Conservation (phyloP, 1,140 invertebrate species). For the Hycleus phaleratus region DNA sequence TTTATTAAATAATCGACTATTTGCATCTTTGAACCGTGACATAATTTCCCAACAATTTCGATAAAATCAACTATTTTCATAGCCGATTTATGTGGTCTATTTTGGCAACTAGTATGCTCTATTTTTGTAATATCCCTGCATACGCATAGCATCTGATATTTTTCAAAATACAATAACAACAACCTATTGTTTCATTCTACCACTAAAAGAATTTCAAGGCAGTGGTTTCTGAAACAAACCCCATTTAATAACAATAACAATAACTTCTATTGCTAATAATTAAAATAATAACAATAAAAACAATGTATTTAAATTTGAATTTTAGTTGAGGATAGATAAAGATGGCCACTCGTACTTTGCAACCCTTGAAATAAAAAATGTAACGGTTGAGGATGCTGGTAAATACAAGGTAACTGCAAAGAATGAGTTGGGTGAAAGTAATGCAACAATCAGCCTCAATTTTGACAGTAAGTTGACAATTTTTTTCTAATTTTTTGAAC, state of each 20-base stretch:
- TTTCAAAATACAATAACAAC: conserved; percentile 5
- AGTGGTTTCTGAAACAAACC: conserved; percentile 13
- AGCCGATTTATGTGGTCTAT: conserved; percentile 13
- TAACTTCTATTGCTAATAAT: background rate
- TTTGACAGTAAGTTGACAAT: conserved; percentile 85
- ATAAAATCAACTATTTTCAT: conserved; percentile 12
- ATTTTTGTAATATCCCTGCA: conserved; percentile 14
- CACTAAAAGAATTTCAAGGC: conserved; percentile 11
- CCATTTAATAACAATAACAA: background rate
- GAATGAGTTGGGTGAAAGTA: conserved; percentile 93
- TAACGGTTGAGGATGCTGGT: conserved; percentile 93
- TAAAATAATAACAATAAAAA: background rate
- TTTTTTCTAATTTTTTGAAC: conserved; percentile 19
- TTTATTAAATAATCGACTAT: background rate
- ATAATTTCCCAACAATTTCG: conserved; percentile 5
- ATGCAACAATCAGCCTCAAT: conserved; percentile 92
- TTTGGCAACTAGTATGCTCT: conserved; percentile 19
- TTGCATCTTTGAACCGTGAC: conserved; percentile 5
- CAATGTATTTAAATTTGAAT: conserved; percentile 27
- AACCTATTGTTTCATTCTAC: background rate
- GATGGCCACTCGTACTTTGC: conserved; percentile 91
- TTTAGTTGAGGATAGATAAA: conserved; percentile 77
- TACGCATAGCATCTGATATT: conserved; percentile 20
- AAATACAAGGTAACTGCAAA: conserved; percentile 95
- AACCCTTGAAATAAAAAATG: conserved; percentile 84